Conservation (phyloP, 2,113 vertebrate genomes). For the Cercocebus atys region DNA sequence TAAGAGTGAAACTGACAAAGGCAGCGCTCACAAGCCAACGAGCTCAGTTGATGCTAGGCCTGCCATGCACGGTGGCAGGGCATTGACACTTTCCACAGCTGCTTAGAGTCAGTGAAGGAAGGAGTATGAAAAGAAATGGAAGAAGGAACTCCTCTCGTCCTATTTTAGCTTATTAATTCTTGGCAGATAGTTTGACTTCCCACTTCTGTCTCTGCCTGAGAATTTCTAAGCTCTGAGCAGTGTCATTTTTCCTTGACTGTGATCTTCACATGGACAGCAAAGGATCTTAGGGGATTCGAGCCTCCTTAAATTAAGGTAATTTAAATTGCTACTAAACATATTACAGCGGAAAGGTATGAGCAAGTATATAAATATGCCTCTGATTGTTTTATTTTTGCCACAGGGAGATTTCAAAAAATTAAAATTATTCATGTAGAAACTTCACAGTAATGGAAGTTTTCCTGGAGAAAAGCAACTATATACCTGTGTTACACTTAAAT, state of each 20-base stretch:
- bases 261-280: neutral
- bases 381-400: constrained; percentile 43
- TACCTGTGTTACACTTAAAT: neutral
- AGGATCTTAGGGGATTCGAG: neutral
- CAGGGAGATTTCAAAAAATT: constrained; percentile 49
- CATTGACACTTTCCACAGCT: neutral
- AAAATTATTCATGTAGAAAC: neutral
- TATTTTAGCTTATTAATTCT: neutral
- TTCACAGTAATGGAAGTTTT: constrained; percentile 12
- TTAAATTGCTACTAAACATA: constrained; percentile 33
- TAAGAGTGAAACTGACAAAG: neutral
- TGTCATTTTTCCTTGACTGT: neutral
- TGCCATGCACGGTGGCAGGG: neutral
- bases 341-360: neutral
- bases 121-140: neutral
- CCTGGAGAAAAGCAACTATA: constrained; percentile 40
- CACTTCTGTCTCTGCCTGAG: fast-evolving
- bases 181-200: neutral
- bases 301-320: neutral
- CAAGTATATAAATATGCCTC: neutral
- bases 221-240: neutral
- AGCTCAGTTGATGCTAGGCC: neutral
- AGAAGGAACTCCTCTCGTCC: neutral
- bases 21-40: constrained; percentile 22
- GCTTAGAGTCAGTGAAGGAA: neutral